Conservation (phyloP, 2,888 invertebrate species). For the Eupeodes latifasciatus region DNA sequence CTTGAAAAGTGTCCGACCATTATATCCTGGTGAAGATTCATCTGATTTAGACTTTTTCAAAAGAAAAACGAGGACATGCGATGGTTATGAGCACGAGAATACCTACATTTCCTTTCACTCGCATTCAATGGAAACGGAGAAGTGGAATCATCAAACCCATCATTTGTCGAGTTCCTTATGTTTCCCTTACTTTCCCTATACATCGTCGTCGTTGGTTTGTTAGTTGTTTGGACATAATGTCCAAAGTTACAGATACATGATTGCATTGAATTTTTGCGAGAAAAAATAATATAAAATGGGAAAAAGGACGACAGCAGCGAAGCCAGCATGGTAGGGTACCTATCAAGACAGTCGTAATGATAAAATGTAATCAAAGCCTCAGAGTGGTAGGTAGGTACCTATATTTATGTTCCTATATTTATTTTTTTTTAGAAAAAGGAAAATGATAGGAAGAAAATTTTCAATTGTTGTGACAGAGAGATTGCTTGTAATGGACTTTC, state of each 20-base stretch:
- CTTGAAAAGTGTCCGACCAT: slow-evolving; percentile 22
- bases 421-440: not conserved
- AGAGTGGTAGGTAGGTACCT: not conserved
- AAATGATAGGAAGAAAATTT: slow-evolving; percentile 10
- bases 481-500: slow-evolving; percentile 31
- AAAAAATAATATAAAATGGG: slow-evolving; percentile 21
- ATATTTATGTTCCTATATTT: not conserved
- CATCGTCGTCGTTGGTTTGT: not conserved
- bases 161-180: slow-evolving; percentile 14
- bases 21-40: slow-evolving; percentile 7
- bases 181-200: not conserved
- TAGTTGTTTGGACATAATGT: slow-evolving; percentile 1
- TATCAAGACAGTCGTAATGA: slow-evolving; percentile 26
- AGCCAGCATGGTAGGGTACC: not conserved
- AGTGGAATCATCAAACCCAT: slow-evolving; percentile 23
- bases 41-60: slow-evolving; percentile 32
- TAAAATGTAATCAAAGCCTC: slow-evolving; percentile 22
- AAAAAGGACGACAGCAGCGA: not conserved
- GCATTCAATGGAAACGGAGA: slow-evolving; percentile 5
- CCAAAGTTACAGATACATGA: slow-evolving; percentile 24
- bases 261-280: slow-evolving; percentile 44
- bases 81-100: too few species aligned
- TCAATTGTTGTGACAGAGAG: slow-evolving; percentile 19
- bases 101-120: not conserved
- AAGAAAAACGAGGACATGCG: slow-evolving; percentile 5